Conservation (phyloP, 2,113 vertebrate genomes). For the Coptodon bakossiorum region DNA sequence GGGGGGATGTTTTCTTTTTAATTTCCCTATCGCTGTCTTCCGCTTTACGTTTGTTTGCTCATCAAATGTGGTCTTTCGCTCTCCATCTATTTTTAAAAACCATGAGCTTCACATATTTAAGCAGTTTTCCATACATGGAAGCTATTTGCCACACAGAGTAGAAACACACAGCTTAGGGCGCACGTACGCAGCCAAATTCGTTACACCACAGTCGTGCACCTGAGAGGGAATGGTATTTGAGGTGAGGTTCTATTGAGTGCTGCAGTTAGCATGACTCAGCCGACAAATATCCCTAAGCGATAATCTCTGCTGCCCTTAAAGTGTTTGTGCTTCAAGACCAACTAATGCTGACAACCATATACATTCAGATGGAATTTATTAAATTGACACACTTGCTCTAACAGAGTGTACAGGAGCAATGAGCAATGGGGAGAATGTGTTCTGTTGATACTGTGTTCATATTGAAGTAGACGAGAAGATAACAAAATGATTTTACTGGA, state of each 20-base stretch:
- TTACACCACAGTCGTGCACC: background rate
- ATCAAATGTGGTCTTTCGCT: too few species aligned
- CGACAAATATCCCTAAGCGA: constrained; percentile 40
- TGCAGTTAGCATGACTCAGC: constrained; percentile 39
- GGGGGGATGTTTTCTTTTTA: background rate
- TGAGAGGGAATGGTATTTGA: background rate
- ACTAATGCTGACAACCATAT: constrained; percentile 18
- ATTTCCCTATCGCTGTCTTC: background rate
- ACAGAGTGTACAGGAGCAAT: rapidly evolving
- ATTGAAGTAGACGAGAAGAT: background rate
- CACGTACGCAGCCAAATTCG: background rate
- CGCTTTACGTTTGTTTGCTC: background rate
- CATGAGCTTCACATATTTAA: background rate
- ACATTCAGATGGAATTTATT: background rate
- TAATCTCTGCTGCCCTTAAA: constrained; percentile 7
- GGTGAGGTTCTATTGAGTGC: constrained; percentile 24
- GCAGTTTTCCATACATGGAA: background rate
- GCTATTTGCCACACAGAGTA: background rate
- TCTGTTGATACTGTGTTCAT: background rate
- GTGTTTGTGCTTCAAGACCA: constrained; percentile 6
- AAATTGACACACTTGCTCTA: background rate
- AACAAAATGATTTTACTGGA: background rate
- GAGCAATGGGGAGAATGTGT: background rate
- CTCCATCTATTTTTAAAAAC: background rate
- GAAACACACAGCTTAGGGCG: background rate